A percentile compares a stretch with the other conserved stretches of the same genome.
Conservation (phyloP, 2,888 invertebrate genomes). For the Monopis laevigella region DNA sequence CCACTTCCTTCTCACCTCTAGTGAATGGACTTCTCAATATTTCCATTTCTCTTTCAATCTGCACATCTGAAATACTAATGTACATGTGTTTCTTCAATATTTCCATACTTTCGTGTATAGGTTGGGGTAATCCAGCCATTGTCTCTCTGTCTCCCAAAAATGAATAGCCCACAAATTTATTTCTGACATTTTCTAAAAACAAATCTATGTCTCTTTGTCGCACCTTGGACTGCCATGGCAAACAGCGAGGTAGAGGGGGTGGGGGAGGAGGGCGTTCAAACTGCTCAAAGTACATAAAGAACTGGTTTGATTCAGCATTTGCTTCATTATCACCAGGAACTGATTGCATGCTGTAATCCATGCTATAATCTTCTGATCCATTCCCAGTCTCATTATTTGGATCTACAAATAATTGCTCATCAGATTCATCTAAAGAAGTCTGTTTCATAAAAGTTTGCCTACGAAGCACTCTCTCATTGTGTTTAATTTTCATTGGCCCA, state of each 20-base stretch:
- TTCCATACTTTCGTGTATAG: slow-evolving; percentile 95
- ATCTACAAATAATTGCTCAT: slow-evolving; percentile 77
- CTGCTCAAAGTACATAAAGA: slow-evolving; percentile 49
- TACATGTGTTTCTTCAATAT: slow-evolving; percentile 94
- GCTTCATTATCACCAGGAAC: slow-evolving; percentile 43
- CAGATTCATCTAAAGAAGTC: slow-evolving; percentile 86
- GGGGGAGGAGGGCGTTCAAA: slow-evolving; percentile 58
- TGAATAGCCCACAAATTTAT: slow-evolving; percentile 96
- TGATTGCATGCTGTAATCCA: slow-evolving; percentile 69
- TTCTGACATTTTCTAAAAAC: slow-evolving; percentile 89
- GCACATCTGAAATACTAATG: slow-evolving; percentile 90
- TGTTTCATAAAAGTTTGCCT: slow-evolving; percentile 89
- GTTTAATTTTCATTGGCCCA: slow-evolving; percentile 66
- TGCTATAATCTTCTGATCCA: slow-evolving; percentile 69
- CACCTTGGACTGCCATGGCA: slow-evolving; percentile 98
- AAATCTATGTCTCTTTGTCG: slow-evolving; percentile 92
- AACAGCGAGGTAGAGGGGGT: slow-evolving; percentile 64
- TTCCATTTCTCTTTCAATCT: slow-evolving; percentile 90
- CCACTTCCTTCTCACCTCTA: slow-evolving; percentile 80
- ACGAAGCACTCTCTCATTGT: slow-evolving; percentile 73
- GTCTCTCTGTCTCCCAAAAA: slow-evolving; percentile 88
- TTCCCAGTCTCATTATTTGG: slow-evolving; percentile 72
- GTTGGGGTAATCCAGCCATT: slow-evolving; percentile 93
- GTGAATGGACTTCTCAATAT: slow-evolving; percentile 92
- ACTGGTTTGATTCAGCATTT: slow-evolving; percentile 40